phyloP scores from a whole-genome alignment of 2,113 vertebrate genomes.

The Rutilus rutilus region DNA sequence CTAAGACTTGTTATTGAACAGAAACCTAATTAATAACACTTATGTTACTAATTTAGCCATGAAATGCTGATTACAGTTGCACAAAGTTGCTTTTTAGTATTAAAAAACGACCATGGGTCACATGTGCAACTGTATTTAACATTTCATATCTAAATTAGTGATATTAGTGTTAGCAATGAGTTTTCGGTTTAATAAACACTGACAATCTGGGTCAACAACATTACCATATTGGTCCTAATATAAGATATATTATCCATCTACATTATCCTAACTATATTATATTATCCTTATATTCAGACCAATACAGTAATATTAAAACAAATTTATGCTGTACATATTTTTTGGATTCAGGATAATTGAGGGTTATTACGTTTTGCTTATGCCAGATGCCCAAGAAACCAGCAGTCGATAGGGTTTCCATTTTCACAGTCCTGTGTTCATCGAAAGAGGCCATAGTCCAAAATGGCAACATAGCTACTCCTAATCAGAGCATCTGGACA shows the following conservation, averaged over 20 bases:
- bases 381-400: constrained; percentile 34
- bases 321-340: background rate
- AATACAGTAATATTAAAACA: background rate
- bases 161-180: background rate
- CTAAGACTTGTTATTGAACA: too few relatives aligned
- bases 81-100: background rate
- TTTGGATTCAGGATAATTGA: background rate
- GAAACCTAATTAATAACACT: too few relatives aligned
- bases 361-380: background rate
- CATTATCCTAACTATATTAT: background rate
- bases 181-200: too few relatives aligned
- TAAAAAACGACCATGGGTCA: background rate
- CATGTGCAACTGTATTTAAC: background rate
- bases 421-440: constrained; percentile 20
- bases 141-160: too few relatives aligned
- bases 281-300: background rate
- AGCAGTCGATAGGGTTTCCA: constrained; percentile 9
- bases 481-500: constrained; percentile 3
- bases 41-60: background rate
- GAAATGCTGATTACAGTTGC: background rate
- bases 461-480: constrained; percentile 31
- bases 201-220: background rate
- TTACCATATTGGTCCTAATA: background rate
- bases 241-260: background rate
- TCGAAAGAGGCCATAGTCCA: constrained; percentile 28